Evolutionary conservation across 2,113 vertebrate species (phyloP), one percentile per base, ranked within the genome.

Genomic region (Diphyllodes magnificus): DNA sequence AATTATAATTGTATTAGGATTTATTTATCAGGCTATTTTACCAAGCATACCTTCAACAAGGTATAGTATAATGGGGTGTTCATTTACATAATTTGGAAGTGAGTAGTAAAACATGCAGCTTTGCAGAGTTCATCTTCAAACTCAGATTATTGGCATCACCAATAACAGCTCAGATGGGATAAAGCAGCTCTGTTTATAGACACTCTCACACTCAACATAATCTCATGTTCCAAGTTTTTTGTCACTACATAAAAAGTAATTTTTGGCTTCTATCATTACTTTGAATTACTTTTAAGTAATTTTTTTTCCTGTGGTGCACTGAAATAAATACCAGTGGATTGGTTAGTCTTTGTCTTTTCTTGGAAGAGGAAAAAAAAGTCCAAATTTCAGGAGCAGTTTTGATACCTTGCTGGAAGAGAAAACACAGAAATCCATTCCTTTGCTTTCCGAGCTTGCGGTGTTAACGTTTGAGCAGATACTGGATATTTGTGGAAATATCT

Each of bases 121-220:
- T 45, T 93, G 54, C 83, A 54, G 73, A 82, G 54, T 76, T 92
- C 63, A 40, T 56, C 35, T 94, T 90, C 54, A 78, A 65, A 76
- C 57, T 64, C 42, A 30, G 69, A 31, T 95, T 95, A 92, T 94
- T 97, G 90, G 79, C 86, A 85, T 85, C 42, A 49, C 68, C 87
- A 56, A 8, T 87, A 90, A 86, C 84, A 78, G 93, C 69, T 95
- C 79, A 94, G 76, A 75, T 93, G 94, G 95, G 51, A 64, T 96
- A 92, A 93, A 94, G 66, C 90, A 92, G 68, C 66, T 96, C 75
- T 95, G 92, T 97, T 97, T 96, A 96, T 96, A 96, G 95, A 97
- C 90, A 90, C 85, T 93, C 90, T 97, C 94, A 94, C 90, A 93
- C 92, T 96, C 93, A 96, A 94, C 93, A 96, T 81, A 88, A 78